These are phyloP conservation scores for Aurelia aurita complex sp. Pacific DNA, from an alignment of 30 jellyfish, hydroid and myxozoan species.

Conservation along the genomic window DNA sequence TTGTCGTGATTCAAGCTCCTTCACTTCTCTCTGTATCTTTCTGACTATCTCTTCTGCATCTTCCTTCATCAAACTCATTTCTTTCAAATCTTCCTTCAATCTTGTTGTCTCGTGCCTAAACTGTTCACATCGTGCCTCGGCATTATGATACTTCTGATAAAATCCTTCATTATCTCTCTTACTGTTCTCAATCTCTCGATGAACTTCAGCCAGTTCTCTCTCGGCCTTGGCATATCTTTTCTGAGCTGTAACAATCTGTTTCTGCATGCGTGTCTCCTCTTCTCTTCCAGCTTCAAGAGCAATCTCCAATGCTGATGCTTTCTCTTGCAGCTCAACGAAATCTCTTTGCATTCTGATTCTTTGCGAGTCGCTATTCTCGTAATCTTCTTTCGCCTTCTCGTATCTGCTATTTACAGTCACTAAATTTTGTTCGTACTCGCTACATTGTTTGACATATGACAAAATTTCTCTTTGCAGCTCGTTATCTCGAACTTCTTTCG, in stretches of 20 bases:
- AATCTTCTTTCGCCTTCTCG: constrained; percentile 46
- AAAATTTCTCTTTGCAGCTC: constrained; percentile 72
- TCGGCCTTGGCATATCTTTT: constrained; percentile 54
- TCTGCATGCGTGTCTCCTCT: constrained; percentile 35
- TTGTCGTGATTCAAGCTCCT: constrained; percentile 37
- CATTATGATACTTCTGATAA: constrained; percentile 43
- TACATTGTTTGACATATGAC: constrained; percentile 71
- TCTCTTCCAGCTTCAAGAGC: constrained; percentile 67
- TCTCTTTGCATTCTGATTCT: constrained; percentile 58
- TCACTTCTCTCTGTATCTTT: constrained; percentile 46
- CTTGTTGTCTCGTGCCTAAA: constrained; percentile 42
- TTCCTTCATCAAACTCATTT: constrained; percentile 14
- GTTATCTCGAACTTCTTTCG: constrained; percentile 65
- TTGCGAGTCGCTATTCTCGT: constrained; percentile 68
- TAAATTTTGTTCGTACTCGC: constrained; percentile 67
- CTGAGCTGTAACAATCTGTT: constrained; percentile 56
- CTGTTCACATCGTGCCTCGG: constrained; percentile 42
- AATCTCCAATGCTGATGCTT: constrained; percentile 49
- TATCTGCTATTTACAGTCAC: constrained; percentile 26
- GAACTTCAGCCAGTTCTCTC: constrained; percentile 30
- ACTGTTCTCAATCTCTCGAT: constrained; percentile 21
- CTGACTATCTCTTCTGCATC: constrained; percentile 50
- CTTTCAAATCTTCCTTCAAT: constrained; percentile 47
- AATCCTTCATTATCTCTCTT: constrained; percentile 34
- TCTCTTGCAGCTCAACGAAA: constrained; percentile 68